Evolutionary conservation across 2,113 vertebrate genomes (phyloP).

Genomic region (Hemiprocne comata): DNA sequence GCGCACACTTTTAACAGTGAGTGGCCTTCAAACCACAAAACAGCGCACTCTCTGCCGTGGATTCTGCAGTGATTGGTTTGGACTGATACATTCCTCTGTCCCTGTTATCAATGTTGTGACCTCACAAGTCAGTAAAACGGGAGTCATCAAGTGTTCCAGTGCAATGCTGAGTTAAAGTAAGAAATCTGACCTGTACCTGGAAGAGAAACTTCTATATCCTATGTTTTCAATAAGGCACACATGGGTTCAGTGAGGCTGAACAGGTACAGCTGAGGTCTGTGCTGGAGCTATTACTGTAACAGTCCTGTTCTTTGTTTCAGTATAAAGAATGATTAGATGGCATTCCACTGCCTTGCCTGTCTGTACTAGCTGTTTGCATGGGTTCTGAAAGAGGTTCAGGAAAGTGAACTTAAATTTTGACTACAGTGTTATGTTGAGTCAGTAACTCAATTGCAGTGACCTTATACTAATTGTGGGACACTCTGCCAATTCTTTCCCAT

Average conservation of each 20-base stretch:
- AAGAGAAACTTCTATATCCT: neutral
- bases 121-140: neutral
- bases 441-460: neutral
- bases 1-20: neutral
- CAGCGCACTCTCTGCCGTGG: neutral
- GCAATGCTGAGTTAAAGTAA: neutral
- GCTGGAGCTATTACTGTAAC: neutral
- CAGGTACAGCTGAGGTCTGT: neutral
- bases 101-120: neutral
- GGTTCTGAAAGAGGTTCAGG: neutral
- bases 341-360: fast-evolving
- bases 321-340: neutral
- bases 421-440: neutral
- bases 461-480: neutral
- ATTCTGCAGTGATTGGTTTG: neutral
- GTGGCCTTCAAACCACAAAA: fast-evolving
- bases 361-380: neutral
- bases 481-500: neutral
- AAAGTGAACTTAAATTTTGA: neutral
- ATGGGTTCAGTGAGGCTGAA: neutral
- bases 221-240: neutral
- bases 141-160: neutral
- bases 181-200: neutral
- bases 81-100: neutral
- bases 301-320: neutral